Evolutionary conservation across 2,113 vertebrate genomes (phyloP).

Genomic region (Crotalus viridis): DNA sequence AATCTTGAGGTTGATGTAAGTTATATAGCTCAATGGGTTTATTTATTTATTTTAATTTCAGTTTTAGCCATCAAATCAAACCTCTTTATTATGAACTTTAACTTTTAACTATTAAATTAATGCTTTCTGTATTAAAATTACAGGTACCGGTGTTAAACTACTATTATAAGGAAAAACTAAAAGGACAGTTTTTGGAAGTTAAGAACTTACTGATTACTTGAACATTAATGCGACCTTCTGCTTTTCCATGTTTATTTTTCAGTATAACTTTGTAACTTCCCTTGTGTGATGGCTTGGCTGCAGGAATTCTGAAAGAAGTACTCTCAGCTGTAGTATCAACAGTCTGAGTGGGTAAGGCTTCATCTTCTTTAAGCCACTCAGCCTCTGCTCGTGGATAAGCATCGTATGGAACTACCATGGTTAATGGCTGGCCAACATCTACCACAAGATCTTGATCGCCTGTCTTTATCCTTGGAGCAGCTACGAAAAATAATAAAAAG

Average conservation of each 20-base stretch:
- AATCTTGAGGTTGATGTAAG: neutral
- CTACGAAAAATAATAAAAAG: conserved; percentile 62
- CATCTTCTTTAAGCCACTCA: conserved; percentile 85
- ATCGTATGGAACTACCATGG: conserved; percentile 90
- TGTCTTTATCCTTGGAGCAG: conserved; percentile 91
- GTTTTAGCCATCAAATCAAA: neutral
- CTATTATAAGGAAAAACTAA: neutral
- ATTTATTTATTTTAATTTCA: neutral
- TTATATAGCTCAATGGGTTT: neutral
- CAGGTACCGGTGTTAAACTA: neutral
- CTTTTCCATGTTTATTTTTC: conserved; percentile 93
- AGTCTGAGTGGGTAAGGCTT: conserved; percentile 82
- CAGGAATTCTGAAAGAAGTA: conserved; percentile 85
- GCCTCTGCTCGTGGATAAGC: conserved; percentile 93
- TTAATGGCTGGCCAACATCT: conserved; percentile 89
- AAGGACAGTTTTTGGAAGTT: neutral
- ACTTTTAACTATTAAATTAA: neutral
- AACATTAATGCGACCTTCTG: conserved; percentile 89
- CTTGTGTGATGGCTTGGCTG: conserved; percentile 85
- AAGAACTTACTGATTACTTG: conserved; percentile 88
- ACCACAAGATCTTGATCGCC: conserved; percentile 92
- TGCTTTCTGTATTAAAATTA: neutral
- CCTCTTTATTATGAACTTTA: neutral
- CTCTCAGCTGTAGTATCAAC: conserved; percentile 85
- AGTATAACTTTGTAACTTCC: conserved; percentile 88